A percentile compares a stretch with the other conserved stretches of the same genome.
These are phyloP conservation scores for Caenorhabditis imperialis DNA, from an alignment of 2,888 invertebrate species.

Conservation along the genomic window DNA sequence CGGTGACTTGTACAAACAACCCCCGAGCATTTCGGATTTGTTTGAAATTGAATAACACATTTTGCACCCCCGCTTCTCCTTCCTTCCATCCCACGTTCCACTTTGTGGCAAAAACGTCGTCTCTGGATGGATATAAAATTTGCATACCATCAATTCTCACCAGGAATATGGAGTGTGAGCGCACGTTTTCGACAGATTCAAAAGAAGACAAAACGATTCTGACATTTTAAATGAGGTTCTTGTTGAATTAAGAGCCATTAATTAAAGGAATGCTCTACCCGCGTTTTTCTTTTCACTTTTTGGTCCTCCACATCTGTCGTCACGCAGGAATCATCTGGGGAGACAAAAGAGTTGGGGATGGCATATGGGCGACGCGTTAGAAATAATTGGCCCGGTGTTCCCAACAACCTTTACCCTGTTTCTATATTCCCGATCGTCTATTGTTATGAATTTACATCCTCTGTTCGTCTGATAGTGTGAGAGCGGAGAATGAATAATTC, in stretches of 20 bases:
- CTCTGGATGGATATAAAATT: constrained; percentile 8
- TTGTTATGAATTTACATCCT: constrained; percentile 14
- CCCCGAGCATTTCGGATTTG: not conserved
- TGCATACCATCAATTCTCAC: constrained; percentile 30
- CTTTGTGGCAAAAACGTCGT: not conserved
- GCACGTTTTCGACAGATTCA: not conserved
- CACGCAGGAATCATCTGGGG: constrained; percentile 7
- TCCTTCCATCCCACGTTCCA: constrained; percentile 1
- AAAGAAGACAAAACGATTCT: not conserved
- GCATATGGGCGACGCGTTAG: constrained; percentile 35
- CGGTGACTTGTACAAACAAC: constrained; percentile 9
- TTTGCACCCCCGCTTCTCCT: not conserved
- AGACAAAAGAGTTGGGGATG: constrained; percentile 37
- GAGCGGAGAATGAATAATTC: constrained; percentile 16
- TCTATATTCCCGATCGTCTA: constrained; percentile 17
- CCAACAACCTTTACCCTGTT: constrained; percentile 14
- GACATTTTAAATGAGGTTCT: not conserved
- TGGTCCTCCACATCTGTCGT: constrained; percentile 32
- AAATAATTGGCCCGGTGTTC: constrained; percentile 33
- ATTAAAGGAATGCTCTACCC: not conserved
- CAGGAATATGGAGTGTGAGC: not conserved
- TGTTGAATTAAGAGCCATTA: not conserved
- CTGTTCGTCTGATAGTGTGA: constrained; percentile 7
- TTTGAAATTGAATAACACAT: constrained; percentile 11
- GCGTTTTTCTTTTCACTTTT: not conserved